phyloP scores from a whole-genome alignment of 1,140 invertebrate species.

The Odontomachus brunneus region DNA sequence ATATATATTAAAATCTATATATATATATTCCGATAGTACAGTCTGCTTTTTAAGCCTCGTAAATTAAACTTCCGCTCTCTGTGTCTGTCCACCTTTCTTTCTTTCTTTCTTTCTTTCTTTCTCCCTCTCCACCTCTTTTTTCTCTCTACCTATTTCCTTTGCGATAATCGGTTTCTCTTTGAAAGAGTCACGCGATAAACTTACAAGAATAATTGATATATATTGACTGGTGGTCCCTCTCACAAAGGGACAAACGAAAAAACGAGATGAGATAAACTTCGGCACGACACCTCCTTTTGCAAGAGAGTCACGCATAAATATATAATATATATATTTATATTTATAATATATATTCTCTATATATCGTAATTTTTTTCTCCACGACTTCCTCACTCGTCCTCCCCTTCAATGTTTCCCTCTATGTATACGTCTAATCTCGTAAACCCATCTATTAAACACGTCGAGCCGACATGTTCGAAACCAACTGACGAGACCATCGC shows the following conservation, averaged over 20 bases:
- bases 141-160: slow-evolving; percentile 65
- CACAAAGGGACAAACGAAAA: slow-evolving; percentile 62
- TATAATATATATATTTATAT: slow-evolving; percentile 72
- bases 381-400: slow-evolving; percentile 35
- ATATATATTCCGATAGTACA: slow-evolving; percentile 81
- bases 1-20: slow-evolving; percentile 68
- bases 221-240: slow-evolving; percentile 78
- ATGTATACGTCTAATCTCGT: slow-evolving; percentile 51
- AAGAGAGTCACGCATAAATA: slow-evolving; percentile 79
- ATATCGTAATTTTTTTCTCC: slow-evolving; percentile 60
- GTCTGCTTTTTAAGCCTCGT: slow-evolving; percentile 85
- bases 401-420: slow-evolving; percentile 36
- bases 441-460: slow-evolving; percentile 69
- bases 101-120: slow-evolving; percentile 54
- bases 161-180: slow-evolving; percentile 48
- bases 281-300: slow-evolving; percentile 74
- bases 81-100: slow-evolving; percentile 33
- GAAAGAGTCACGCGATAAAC: slow-evolving; percentile 74
- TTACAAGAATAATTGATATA: slow-evolving; percentile 76
- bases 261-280: slow-evolving; percentile 64
- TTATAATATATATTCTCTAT: slow-evolving; percentile 72
- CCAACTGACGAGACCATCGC: slow-evolving; percentile 66
- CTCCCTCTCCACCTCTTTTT: slow-evolving; percentile 46
- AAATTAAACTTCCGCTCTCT: slow-evolving; percentile 71
- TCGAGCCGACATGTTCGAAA: slow-evolving; percentile 58